Evolutionary conservation across 2,113 vertebrate species (phyloP).

Genomic region (Struthio camelus): DNA sequence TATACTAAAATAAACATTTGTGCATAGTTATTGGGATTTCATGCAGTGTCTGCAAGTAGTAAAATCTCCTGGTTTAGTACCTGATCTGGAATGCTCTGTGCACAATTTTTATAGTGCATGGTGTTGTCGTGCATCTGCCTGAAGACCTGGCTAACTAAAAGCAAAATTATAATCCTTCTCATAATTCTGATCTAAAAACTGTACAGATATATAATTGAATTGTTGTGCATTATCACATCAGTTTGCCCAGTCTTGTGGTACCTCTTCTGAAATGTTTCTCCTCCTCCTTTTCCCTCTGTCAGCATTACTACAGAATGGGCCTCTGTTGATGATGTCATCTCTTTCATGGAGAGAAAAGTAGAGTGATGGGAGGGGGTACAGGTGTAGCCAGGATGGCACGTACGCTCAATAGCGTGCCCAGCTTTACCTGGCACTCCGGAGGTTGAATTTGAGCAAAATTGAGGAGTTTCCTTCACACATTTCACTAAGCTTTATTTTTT

Average conservation of each 20-base stretch:
- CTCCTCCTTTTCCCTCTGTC: background rate
- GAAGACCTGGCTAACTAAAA: background rate
- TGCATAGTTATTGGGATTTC: background rate
- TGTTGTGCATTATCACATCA: background rate
- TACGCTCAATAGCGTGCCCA: background rate
- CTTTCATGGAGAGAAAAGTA: background rate
- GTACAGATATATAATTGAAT: background rate
- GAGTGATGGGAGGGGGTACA: background rate
- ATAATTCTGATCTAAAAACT: background rate
- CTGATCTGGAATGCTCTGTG: background rate
- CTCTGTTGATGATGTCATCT: background rate
- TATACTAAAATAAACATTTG: background rate
- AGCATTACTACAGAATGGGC: background rate
- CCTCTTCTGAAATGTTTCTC: background rate
- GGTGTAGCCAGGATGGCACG: fast-evolving
- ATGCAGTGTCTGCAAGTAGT: background rate
- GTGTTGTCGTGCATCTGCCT: fast-evolving
- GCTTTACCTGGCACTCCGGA: background rate
- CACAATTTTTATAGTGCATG: background rate
- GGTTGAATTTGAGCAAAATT: background rate
- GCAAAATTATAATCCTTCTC: background rate
- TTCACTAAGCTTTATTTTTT: background rate
- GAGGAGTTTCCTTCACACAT: background rate
- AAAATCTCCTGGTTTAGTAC: background rate
- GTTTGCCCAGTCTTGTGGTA: background rate